Base-by-base conservation (phyloP, 2,888 invertebrate genomes). In the Conistra vaccinii region DNA sequence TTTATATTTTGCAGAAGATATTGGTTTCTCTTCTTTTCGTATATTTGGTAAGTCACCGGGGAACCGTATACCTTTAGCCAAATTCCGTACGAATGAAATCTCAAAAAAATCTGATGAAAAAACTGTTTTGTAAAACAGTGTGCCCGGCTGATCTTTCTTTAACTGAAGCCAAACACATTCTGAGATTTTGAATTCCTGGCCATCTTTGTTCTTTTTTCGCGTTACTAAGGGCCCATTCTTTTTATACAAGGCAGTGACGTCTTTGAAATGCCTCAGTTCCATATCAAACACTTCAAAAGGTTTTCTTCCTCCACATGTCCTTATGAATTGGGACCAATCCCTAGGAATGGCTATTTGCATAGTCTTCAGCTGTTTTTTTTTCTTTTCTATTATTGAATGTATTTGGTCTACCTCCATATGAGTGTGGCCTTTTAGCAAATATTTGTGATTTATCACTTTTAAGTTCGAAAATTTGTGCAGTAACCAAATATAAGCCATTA, bases 361-460 rank as follows among this genome's bases (percentile, higher is more conserved):
- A 20, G 68, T 68, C 58, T 70, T 67, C 61, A 74, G 20, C 55
- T 62, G 48, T 63, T 68, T 72, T 53, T 80, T 76, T 26, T 80
- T 70, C 73, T 57, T 61, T 67, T 80, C 76, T 39, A 66, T 70
- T 51, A 51, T 32, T 39, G 62, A 60, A 51, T 70, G 69, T 23
- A 81, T 73, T 69, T 76, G 76, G 35, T 81, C 81, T 2, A 78
- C 78, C 32, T 81, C 78, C 76, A 78, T 81, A 45, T 81, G 78
- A 14, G 78, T 81, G 57, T 76, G 81, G 39, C 78, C 81, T 32
- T 78, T 81, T 61, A 81, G 63, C 73, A 81, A 68, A 53, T 68
- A 81, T 76, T 81, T 76, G 63, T 78, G 81, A 65, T 65, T 72
- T 55, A 73, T 76, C 51, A 73, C 51, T 73, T 73, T 73, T 29